Evolutionary conservation across 2,888 invertebrate species (phyloP), one percentile per base, ranked within the genome.

Genomic region (Drosophila cracens): DNA sequence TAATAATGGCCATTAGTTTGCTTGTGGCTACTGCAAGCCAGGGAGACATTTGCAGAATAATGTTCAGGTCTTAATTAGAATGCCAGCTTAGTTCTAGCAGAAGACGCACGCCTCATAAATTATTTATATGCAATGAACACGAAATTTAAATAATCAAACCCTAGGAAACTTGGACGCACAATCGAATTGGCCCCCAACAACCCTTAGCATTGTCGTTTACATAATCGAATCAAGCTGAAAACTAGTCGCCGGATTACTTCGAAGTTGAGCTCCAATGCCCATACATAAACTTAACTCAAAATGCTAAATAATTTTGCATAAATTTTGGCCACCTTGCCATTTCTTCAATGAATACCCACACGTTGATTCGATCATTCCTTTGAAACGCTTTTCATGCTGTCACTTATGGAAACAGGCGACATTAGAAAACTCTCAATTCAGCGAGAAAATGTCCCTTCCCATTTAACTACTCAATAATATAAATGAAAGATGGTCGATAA

Each of bases 121-220:
- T 77, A 90, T 91, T 81, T 79, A 90, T 90, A 74, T 57, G 82
- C 86, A 82, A 86, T 84, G 84, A 82, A 74, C 81, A 84, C 80
- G 68, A 79, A 90, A 89, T 88, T 90, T 90, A 90, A 89, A 87
- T 90, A 91, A 90, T 87, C 84, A 85, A 91, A 87, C 81, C 60
- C 69, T 63, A 52, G 33, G 31, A 52, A 68, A 34, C 51, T 54
- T 34, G 69, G 31, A 59, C 51, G 43, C 52, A 60, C 43, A 53
- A 29, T 59, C 49, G 25, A 46, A 46, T 46, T 46, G 46, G 64
- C 52, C 48, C 51, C 62, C 31, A 53, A 62, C 31, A 48, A 65
- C 48, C 49, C 13, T 21, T 11, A 27, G 33, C 31, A 34, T 54
- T 67, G 59, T 64, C 57, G 51, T 60, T 67, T 69, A 65, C 66